A percentile compares a stretch with the other conserved stretches of the same genome.
These are phyloP conservation scores for Cossypha caffra DNA, from an alignment of 2,797 vertebrate species.

Conservation along the genomic window DNA sequence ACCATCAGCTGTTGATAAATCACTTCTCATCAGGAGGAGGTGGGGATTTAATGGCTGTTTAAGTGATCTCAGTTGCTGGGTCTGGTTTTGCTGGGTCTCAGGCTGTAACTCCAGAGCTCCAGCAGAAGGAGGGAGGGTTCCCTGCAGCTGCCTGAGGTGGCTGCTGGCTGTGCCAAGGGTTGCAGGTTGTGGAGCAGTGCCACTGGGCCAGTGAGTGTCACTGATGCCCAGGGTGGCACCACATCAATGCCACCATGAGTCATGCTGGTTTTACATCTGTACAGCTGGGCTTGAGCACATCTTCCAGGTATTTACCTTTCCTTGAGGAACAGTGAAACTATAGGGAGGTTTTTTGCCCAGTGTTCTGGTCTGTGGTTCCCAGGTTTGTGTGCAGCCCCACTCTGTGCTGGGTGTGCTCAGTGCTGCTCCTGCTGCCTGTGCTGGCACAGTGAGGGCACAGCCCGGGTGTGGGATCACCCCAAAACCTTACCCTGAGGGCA, in stretches of 20 bases:
- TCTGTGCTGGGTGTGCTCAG: accelerated
- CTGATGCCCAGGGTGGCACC: background rate
- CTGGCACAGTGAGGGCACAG: background rate
- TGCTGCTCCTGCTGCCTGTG: background rate
- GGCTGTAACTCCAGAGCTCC: background rate
- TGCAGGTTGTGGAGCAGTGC: accelerated
- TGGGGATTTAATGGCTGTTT: background rate
- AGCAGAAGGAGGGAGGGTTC: background rate
- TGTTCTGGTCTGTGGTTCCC: background rate
- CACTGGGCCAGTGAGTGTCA: background rate
- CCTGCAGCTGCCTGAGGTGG: background rate
- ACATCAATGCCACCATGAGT: background rate
- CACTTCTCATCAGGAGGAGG: background rate
- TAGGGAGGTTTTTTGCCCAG: background rate
- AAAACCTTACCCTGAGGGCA: background rate
- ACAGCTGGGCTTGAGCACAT: background rate
- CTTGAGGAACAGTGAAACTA: background rate
- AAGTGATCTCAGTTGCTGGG: background rate
- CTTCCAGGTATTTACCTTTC: background rate
- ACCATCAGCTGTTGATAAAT: background rate
- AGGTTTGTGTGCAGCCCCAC: accelerated
- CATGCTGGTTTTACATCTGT: background rate
- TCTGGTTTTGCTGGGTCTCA: background rate
- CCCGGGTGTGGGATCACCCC: accelerated
- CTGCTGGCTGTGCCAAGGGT: background rate